Conservation (phyloP, 2,113 vertebrate genomes). For the Hyla sarda region DNA sequence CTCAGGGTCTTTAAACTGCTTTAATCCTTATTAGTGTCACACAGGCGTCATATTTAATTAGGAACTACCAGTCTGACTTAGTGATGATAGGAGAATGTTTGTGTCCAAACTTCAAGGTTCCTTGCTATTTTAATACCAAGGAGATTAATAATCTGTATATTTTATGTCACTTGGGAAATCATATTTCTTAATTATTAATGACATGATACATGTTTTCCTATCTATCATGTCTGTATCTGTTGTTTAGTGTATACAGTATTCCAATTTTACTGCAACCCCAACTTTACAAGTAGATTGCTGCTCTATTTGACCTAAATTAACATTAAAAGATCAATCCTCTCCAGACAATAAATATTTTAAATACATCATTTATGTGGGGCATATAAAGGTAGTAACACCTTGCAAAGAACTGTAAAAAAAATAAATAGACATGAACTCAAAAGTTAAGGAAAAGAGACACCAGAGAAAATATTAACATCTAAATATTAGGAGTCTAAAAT, state of each 20-base stretch:
- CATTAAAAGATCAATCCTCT: background rate
- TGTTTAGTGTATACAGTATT: background rate
- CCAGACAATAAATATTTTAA: background rate
- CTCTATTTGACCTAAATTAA: background rate
- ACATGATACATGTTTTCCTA: background rate
- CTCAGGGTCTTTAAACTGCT: constrained; percentile 78
- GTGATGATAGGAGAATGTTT: constrained; percentile 72
- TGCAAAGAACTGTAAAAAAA: no score
- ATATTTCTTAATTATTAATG: constrained; percentile 47
- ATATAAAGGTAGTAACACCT: background rate
- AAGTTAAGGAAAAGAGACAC: background rate
- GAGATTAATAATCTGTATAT: constrained; percentile 60
- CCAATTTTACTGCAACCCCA: background rate
- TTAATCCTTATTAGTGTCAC: constrained; percentile 81
- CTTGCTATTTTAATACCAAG: constrained; percentile 59
- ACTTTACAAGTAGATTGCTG: background rate
- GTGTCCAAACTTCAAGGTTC: constrained; percentile 68
- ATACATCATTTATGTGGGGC: background rate
- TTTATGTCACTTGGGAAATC: constrained; percentile 64
- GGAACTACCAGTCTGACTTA: constrained; percentile 71
- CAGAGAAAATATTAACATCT: no score
- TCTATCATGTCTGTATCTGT: background rate
- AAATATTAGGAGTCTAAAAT: background rate
- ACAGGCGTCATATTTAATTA: constrained; percentile 82
- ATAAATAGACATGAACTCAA: background rate